These are phyloP conservation scores for Acropora yongei DNA, from an alignment of 64 coral and sea anemone species.

Conservation along the genomic window DNA sequence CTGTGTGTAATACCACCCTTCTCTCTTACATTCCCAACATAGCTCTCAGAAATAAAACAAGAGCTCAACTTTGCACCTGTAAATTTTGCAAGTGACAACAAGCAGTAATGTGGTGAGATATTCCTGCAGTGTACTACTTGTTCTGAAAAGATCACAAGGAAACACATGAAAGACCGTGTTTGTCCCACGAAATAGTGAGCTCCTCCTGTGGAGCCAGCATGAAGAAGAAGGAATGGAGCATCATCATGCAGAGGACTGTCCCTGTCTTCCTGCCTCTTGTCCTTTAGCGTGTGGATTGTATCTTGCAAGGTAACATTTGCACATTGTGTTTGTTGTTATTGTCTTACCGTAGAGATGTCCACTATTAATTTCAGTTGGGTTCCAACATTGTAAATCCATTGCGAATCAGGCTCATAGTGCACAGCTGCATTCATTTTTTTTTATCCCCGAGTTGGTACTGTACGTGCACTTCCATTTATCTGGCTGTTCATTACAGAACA, in stretches of 20 bases:
- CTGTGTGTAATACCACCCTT: background rate
- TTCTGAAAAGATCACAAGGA: no score
- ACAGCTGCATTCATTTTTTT: no score
- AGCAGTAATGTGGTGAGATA: background rate
- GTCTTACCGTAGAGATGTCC: background rate
- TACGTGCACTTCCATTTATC: no score
- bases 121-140: background rate
- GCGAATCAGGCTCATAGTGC: no score
- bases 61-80: background rate
- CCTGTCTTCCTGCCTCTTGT: background rate
- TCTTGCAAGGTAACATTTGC: constrained; percentile 1
- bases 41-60: constrained; percentile 2
- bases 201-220: background rate
- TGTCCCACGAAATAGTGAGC: background rate
- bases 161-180: background rate
- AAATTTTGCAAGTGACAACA: background rate
- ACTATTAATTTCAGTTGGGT: no score
- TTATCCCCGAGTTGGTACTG: no score
- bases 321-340: background rate
- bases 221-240: background rate
- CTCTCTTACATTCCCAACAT: background rate
- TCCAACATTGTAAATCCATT: no score
- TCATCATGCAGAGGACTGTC: background rate
- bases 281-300: background rate
- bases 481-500: no score